Conservation (phyloP, 2,113 vertebrate species). For the Ammodytes marinus region DNA sequence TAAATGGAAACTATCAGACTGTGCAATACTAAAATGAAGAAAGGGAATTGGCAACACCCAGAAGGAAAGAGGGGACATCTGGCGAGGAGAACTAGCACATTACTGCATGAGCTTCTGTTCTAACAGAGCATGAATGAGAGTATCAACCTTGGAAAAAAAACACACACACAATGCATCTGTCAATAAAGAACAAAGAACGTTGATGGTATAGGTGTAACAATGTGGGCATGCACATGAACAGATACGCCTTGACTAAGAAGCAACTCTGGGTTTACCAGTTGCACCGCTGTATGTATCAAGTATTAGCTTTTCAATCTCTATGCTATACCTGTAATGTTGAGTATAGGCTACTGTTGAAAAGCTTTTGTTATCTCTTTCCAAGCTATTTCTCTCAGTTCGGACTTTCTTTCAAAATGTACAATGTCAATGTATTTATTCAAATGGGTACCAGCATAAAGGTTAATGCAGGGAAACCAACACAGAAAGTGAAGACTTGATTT, state of each 20-base stretch:
- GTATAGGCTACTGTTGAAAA: background rate
- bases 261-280: background rate
- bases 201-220: background rate
- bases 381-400: background rate
- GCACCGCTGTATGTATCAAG: background rate
- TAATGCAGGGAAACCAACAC: conserved; percentile 16
- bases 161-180: background rate
- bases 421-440: background rate
- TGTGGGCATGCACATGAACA: background rate
- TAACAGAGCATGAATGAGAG: conserved; percentile 16
- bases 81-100: conserved; percentile 25
- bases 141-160: conserved; percentile 3
- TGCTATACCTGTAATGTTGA: background rate
- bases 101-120: conserved; percentile 28
- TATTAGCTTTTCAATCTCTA: background rate
- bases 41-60: conserved; percentile 50
- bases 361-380: background rate
- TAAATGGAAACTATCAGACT: conserved; percentile 52
- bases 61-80: conserved; percentile 38
- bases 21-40: conserved; percentile 46
- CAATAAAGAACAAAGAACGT: background rate
- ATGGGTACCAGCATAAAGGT: conserved; percentile 34
- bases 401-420: background rate
- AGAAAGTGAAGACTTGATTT: conserved; percentile 21
- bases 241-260: background rate